Conservation (phyloP, 2,113 vertebrate species). For the Campylorhamphus procurvoides region DNA sequence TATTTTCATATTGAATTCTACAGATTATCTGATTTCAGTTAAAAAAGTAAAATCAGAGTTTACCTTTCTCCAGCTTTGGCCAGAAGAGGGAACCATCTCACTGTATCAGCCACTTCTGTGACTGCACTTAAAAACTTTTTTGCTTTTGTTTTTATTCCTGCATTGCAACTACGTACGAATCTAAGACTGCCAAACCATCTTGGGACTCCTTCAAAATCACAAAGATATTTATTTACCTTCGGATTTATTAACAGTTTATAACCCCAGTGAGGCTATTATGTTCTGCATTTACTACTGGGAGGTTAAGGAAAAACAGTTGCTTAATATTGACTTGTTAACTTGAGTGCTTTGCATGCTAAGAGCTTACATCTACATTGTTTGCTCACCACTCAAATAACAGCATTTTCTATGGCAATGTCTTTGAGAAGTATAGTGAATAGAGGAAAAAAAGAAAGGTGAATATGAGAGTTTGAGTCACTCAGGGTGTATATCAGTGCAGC, state of each 20-base stretch:
- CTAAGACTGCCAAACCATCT: neutral
- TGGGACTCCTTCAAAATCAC: neutral
- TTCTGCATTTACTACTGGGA: neutral
- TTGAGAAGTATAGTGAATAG: neutral
- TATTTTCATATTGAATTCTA: neutral
- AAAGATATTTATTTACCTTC: neutral
- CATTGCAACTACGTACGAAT: neutral
- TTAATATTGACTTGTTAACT: neutral
- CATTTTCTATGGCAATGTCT: neutral
- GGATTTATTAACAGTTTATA: neutral
- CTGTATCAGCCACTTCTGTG: constrained; percentile 32
- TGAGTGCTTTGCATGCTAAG: neutral
- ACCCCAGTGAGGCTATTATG: neutral
- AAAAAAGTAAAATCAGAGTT: neutral
- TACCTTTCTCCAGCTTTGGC: constrained; percentile 45
- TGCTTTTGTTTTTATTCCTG: neutral
- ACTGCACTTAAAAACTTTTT: neutral
- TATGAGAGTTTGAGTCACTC: neutral
- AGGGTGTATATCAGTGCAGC: neutral
- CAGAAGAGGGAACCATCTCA: constrained; percentile 79
- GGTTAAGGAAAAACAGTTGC: neutral
- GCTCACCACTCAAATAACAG: neutral
- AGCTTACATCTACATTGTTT: neutral
- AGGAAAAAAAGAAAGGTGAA: neutral
- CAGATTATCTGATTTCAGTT: neutral